Evolutionary conservation across 1,140 invertebrate genomes (phyloP).

Genomic region (Dinoponera quadriceps): DNA sequence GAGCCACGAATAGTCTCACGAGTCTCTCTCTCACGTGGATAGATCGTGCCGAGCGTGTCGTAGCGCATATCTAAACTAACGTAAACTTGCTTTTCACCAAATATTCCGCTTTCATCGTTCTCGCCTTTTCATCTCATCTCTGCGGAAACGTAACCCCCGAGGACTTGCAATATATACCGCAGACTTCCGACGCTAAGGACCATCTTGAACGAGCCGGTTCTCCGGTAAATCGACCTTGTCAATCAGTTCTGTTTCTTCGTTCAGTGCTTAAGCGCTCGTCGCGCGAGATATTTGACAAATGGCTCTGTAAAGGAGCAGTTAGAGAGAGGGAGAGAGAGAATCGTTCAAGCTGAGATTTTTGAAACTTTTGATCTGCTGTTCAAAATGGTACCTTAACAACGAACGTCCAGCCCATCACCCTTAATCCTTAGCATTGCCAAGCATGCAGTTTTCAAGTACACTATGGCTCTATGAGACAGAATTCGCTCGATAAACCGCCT

Average conservation of each 20-base stretch:
- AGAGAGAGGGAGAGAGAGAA: constrained; percentile 16
- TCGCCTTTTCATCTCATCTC: constrained; percentile 45
- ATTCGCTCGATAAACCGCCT: constrained; percentile 62
- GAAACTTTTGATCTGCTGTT: constrained; percentile 37
- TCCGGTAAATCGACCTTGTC: no score
- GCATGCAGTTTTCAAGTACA: constrained; percentile 83
- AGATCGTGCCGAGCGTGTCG: constrained; percentile 44
- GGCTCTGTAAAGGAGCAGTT: background rate
- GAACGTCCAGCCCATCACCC: constrained; percentile 81
- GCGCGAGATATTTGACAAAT: background rate
- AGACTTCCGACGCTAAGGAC: constrained; percentile 62
- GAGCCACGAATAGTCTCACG: constrained; percentile 41
- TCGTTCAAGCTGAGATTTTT: constrained; percentile 7
- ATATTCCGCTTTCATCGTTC: constrained; percentile 47
- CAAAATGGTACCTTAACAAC: constrained; percentile 71
- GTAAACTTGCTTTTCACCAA: constrained; percentile 54
- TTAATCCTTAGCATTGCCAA: constrained; percentile 81
- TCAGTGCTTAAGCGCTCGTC: background rate
- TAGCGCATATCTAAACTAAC: constrained; percentile 53
- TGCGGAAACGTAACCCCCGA: constrained; percentile 57
- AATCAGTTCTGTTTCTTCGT: background rate
- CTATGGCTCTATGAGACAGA: constrained; percentile 73
- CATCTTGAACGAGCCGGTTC: constrained; percentile 54
- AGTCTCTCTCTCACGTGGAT: constrained; percentile 45
- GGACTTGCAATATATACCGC: constrained; percentile 69